A percentile compares a stretch with the other conserved stretches of the same genome.
Conservation (phyloP, 1,140 invertebrate species). For the Ostrea edulis region DNA sequence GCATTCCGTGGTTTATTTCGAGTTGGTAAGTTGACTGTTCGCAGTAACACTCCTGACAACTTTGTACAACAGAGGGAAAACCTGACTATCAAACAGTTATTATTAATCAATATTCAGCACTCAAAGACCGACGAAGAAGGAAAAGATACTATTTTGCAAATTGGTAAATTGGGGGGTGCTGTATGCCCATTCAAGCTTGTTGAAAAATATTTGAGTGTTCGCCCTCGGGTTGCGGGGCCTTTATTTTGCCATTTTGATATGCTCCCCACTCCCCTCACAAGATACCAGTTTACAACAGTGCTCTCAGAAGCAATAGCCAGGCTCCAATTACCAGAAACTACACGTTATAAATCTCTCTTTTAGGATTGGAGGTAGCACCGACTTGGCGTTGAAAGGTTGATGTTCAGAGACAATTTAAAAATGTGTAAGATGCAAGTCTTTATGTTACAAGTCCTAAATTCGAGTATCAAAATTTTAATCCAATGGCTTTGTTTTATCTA, state of each 20-base stretch:
- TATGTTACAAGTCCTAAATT: neutral
- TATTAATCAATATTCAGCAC: constrained; percentile 19
- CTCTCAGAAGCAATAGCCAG: too few species aligned
- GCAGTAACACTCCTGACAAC: neutral
- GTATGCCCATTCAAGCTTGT: constrained; percentile 1
- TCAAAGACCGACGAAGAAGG: constrained; percentile 21
- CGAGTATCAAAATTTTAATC: neutral
- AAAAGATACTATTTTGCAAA: constrained; percentile 1
- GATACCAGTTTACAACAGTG: too few species aligned
- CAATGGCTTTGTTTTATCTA: neutral
- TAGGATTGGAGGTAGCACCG: too few species aligned
- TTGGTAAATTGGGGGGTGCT: neutral
- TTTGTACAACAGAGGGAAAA: neutral
- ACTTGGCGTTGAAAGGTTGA: too few species aligned
- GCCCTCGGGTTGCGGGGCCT: neutral
- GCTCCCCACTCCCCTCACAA: too few species aligned
- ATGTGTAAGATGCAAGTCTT: too few species aligned
- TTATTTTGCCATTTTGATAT: neutral
- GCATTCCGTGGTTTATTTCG: constrained; percentile 13
- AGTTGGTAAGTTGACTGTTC: constrained; percentile 13
- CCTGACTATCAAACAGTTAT: neutral
- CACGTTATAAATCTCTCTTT: too few species aligned
- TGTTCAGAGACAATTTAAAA: too few species aligned
- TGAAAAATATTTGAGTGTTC: neutral
- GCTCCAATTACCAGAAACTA: too few species aligned